phyloP scores from a whole-genome alignment of 92 coral and sea anemone species.

The Chrysogorgia sp. region DNA sequence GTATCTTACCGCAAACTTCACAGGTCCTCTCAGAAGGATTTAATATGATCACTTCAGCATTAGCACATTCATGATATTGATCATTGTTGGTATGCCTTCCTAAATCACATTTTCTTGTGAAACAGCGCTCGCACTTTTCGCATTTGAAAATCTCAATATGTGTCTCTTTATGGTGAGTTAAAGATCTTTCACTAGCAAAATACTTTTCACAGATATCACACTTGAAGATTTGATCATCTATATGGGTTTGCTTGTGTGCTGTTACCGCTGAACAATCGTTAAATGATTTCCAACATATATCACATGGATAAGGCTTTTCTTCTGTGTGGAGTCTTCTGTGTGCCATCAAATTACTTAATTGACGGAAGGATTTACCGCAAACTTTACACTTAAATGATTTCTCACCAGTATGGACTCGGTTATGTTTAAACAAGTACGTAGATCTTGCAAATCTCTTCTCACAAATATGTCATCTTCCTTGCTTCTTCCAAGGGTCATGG shows the following conservation, averaged over 20 bases:
- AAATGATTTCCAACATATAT: slow-evolving; percentile 9
- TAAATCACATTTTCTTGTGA: too few species aligned
- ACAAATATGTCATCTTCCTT: slow-evolving; percentile 23
- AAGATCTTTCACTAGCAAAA: background rate
- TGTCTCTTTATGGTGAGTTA: background rate
- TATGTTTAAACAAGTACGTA: slow-evolving; percentile 2
- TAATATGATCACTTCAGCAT: too few species aligned
- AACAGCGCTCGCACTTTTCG: too few species aligned
- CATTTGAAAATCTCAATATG: slow-evolving; percentile 2
- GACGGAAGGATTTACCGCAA: too few species aligned
- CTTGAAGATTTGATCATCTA: too few species aligned
- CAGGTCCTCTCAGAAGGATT: too few species aligned
- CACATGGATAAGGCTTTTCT: slow-evolving; percentile 23
- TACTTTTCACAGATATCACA: background rate
- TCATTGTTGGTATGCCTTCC: too few species aligned
- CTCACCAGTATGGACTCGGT: slow-evolving; percentile 17
- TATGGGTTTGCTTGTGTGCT: too few species aligned
- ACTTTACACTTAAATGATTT: too few species aligned
- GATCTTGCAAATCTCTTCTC: slow-evolving; percentile 23
- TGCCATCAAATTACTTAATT: background rate
- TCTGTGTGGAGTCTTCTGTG: slow-evolving; percentile 13
- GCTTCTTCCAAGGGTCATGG: too few species aligned
- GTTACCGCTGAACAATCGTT: too few species aligned
- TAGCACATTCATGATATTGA: too few species aligned
- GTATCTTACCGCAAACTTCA: slow-evolving; percentile 16